These are phyloP conservation scores for Hipparchia semele DNA, from an alignment of 2,888 invertebrate species.

Conservation along the genomic window DNA sequence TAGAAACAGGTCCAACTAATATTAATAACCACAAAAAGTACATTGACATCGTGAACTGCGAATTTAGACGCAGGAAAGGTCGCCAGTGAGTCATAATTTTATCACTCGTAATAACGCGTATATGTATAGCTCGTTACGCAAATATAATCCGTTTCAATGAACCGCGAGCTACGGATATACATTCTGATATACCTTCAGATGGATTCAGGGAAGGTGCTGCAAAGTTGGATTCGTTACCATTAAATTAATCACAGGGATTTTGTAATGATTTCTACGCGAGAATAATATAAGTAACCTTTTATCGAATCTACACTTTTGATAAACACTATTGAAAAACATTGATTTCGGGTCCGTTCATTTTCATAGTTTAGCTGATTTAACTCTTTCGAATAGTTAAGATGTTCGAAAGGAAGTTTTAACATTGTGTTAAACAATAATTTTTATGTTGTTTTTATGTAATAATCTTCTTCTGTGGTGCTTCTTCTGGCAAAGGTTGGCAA, in stretches of 20 bases:
- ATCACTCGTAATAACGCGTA: slow-evolving; percentile 29
- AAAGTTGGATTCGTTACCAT: neutral
- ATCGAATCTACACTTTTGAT: too few species aligned
- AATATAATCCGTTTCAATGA: slow-evolving; percentile 18
- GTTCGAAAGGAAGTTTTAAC: too few species aligned
- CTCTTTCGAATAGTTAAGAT: neutral
- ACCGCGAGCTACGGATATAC: neutral
- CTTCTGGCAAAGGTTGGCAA: too few species aligned
- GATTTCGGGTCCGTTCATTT: neutral
- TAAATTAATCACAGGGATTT: neutral
- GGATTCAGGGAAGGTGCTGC: slow-evolving; percentile 10
- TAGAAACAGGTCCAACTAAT: slow-evolving; percentile 16
- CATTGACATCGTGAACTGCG: slow-evolving; percentile 61
- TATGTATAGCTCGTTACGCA: slow-evolving; percentile 19
- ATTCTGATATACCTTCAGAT: slow-evolving; percentile 2
- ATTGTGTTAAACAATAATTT: too few species aligned
- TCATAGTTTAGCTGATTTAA: neutral
- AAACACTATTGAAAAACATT: too few species aligned
- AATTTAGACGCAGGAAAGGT: slow-evolving; percentile 76
- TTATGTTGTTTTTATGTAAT: too few species aligned
- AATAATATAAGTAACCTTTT: too few species aligned
- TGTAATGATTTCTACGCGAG: neutral
- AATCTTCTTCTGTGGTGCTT: too few species aligned
- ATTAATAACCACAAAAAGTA: slow-evolving; percentile 46
- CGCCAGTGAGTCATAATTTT: slow-evolving; percentile 63